Percentiles rank a stretch among this genome's conserved stretches.
phyloP scores from a whole-genome alignment of 2,888 invertebrate genomes.

The Drosophila koepferae region DNA sequence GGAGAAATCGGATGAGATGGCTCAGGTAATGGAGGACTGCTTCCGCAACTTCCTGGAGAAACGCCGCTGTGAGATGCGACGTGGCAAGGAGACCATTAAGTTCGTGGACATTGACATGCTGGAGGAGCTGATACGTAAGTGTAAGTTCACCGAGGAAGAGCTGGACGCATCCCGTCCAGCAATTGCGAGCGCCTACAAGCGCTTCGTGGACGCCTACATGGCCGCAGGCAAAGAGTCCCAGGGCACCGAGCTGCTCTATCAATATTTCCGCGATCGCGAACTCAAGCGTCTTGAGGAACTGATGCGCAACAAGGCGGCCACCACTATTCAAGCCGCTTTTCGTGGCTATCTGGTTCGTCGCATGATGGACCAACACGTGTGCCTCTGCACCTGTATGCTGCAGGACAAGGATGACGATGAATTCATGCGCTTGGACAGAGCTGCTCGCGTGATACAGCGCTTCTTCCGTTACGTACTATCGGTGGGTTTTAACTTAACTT shows the following conservation, averaged over 20 bases:
- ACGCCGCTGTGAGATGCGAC: conserved; percentile 70
- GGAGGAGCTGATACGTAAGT: conserved; percentile 79
- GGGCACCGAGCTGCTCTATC: conserved; percentile 80
- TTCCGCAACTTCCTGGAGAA: conserved; percentile 81
- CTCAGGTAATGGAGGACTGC: conserved; percentile 78
- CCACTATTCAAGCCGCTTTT: conserved; percentile 74
- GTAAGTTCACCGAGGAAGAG: conserved; percentile 79
- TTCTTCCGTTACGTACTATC: conserved; percentile 56
- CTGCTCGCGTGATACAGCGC: conserved; percentile 64
- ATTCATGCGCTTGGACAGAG: conserved; percentile 20
- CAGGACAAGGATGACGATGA: conserved; percentile 41
- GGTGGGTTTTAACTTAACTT: conserved; percentile 28
- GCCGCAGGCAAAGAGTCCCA: conserved; percentile 71
- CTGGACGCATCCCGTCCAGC: conserved; percentile 75
- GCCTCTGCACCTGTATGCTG: conserved; percentile 59
- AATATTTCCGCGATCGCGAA: conserved; percentile 79
- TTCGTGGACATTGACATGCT: conserved; percentile 80
- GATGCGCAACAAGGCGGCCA: conserved; percentile 65
- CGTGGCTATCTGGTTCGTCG: conserved; percentile 64
- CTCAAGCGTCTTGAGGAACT: conserved; percentile 59
- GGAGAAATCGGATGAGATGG: conserved; percentile 74
- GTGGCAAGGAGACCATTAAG: conserved; percentile 64
- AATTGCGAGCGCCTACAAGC: conserved; percentile 81
- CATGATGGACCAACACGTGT: conserved; percentile 46
- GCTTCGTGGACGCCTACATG: conserved; percentile 82